Conservation (phyloP, 2,888 invertebrate species). For the Xylophagus ater region DNA sequence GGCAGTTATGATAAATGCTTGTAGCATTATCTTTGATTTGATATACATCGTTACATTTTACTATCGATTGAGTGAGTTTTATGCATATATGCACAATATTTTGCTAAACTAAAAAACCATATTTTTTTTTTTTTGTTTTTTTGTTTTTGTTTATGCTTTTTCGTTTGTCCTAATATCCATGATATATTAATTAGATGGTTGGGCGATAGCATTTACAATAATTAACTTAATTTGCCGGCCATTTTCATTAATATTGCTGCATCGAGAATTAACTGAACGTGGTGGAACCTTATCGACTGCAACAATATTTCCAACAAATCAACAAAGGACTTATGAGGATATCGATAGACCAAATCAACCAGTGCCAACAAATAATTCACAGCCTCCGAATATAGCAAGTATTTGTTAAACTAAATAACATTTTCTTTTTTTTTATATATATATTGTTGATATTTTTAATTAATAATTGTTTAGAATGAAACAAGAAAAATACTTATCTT, state of each 20-base stretch:
- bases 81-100: background rate
- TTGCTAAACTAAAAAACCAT: background rate
- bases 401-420: conserved; percentile 28
- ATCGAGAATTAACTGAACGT: conserved; percentile 35
- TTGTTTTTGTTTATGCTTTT: conserved; percentile 1
- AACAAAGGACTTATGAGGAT: conserved; percentile 38
- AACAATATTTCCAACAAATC: conserved; percentile 33
- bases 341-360: conserved; percentile 37
- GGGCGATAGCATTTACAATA: conserved; percentile 36
- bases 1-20: conserved; percentile 37
- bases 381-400: conserved; percentile 35
- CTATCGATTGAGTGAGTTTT: conserved; percentile 34
- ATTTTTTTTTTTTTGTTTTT: conserved; percentile 1
- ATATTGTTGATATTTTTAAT: conserved; percentile 10
- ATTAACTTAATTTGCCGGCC: conserved; percentile 35
- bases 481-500: too few species aligned
- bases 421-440: conserved; percentile 4
- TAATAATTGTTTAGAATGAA: background rate
- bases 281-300: conserved; percentile 30
- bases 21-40: conserved; percentile 38
- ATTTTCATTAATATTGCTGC: conserved; percentile 31
- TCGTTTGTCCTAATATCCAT: background rate
- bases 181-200: conserved; percentile 28
- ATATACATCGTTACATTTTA: conserved; percentile 32
- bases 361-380: conserved; percentile 30